A percentile compares a stretch with the other conserved stretches of the same genome.
These are phyloP conservation scores for Sphecodes monilicornis DNA, from an alignment of 2,888 invertebrate genomes.

Conservation along the genomic window DNA sequence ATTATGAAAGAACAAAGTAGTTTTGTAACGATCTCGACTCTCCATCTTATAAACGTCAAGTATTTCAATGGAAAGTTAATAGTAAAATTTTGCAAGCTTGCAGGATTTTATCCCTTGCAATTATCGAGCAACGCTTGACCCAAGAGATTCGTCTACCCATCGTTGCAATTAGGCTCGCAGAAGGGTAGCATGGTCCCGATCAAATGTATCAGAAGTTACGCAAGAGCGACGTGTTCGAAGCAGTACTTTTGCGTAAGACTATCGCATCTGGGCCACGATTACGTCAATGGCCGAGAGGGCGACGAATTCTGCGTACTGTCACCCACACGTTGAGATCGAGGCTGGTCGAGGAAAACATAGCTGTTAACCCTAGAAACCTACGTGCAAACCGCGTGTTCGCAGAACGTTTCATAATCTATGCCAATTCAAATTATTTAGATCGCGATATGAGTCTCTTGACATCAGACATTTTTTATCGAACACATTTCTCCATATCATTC, in stretches of 20 bases:
- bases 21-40: no score
- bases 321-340: background rate
- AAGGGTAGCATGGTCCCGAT: background rate
- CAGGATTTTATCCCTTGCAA: background rate
- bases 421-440: background rate
- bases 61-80: no score
- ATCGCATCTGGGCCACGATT: constrained; percentile 63
- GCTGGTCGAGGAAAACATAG: background rate
- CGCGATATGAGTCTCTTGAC: background rate
- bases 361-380: background rate
- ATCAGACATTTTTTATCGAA: no score
- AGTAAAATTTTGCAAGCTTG: no score
- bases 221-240: background rate
- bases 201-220: background rate
- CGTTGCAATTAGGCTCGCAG: background rate
- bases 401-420: background rate
- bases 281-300: constrained; percentile 56
- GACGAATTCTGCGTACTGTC: constrained; percentile 58
- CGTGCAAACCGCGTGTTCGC: background rate
- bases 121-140: background rate
- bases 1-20: no score
- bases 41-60: no score
- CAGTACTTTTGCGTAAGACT: constrained; percentile 63
- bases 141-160: background rate
- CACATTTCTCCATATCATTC: no score